Evolutionary conservation across 2,888 invertebrate species (phyloP), one percentile per base, ranked within the genome.

Genomic region (Ramazzottius varieornatus): DNA sequence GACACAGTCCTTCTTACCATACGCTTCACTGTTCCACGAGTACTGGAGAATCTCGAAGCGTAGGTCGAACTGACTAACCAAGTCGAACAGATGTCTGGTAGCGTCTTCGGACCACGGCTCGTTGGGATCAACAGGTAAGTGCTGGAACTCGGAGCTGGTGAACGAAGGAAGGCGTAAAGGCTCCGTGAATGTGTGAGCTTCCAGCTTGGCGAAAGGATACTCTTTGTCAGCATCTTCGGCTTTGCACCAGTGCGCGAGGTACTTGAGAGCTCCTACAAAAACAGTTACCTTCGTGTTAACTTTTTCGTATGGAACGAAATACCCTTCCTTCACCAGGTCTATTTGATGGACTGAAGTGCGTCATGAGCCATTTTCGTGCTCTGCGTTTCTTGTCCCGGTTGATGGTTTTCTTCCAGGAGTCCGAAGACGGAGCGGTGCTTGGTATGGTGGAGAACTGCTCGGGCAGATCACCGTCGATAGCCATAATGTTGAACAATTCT

Each of bases 221-320:
- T 54, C 54, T 24, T 54, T 54, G 54, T 54, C 54, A 4, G 29
- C 54, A 29, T 54, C 54, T 24, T 54, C 54, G n/a, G 54, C 54
- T 29, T 54, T 54, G 54, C 54, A 24, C 54, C 54, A 54, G 54
- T 54, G 54, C 54, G 54, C 8, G 20, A 54, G 54, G n/a, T n/a
- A n/a, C n/a, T n/a, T n/a, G n/a, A n/a, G n/a, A n/a, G n/a, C n/a
- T n/a, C n/a, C n/a, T n/a, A n/a, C n/a, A n/a, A n/a, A n/a, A n/a
- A n/a, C n/a, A n/a, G n/a, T n/a, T n/a, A n/a, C n/a, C n/a, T n/a
- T n/a, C n/a, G n/a, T n/a, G n/a, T n/a, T n/a, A n/a, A n/a, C n/a
- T n/a, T n/a, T n/a, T n/a, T n/a, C n/a, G n/a, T n/a, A n/a, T n/a
- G n/a, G n/a, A n/a, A n/a, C n/a, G n/a, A n/a, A n/a, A n/a, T n/a